Base-by-base conservation (phyloP, 2,113 vertebrate species). In the Toxostoma redivivum region DNA sequence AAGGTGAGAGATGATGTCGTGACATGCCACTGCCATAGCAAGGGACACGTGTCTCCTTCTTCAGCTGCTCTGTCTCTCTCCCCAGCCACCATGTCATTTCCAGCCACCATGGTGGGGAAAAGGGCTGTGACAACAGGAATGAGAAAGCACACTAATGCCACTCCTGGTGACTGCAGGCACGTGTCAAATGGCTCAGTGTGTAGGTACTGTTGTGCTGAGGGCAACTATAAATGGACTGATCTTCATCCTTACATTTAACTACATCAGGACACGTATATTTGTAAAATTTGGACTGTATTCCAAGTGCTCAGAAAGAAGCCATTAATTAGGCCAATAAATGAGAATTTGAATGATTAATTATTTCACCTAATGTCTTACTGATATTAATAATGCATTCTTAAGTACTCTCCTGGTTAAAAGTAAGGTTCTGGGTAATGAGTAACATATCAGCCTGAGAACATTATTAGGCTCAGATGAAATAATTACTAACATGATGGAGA, bases 291-390 rank as follows among this genome's bases (percentile, higher is more conserved):
- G 38, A 38, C 57, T 87, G 28, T 64, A 81, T 73, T 87, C 24
- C 51, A 77, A 73, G 21, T 65, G 35, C 58, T 89, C 62, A 40
- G 48, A 61, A 91, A 83, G 18, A 81, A 70, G 17, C 9, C 28
- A 72, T 86, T 93, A 85, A 89, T 93, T 92, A 94, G 77, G 60
- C 15, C 69, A 78, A 90, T 81, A 95, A 93, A 91, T 79, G n/a
- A 85, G 27, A 73, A 42, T 69, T 50, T 76, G 17, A 92, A 56
- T 66, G 24, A 96, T 62, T 83, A 87, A 92, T 92, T 94, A 45
- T 12, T 72, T 94, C 47, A 73, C 64, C 50, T 80, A 86, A 84
- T 86, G 44, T 16, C 33, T 91, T 47, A 13, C 4, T 88, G 40
- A 11, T 88, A 56, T 93, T 97, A 96, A 93, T 57, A 92, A 61